Percentiles rank a stretch among this genome's conserved stretches.
phyloP scores from a whole-genome alignment of 2,797 vertebrate genomes.

The Sardinella longiceps region DNA sequence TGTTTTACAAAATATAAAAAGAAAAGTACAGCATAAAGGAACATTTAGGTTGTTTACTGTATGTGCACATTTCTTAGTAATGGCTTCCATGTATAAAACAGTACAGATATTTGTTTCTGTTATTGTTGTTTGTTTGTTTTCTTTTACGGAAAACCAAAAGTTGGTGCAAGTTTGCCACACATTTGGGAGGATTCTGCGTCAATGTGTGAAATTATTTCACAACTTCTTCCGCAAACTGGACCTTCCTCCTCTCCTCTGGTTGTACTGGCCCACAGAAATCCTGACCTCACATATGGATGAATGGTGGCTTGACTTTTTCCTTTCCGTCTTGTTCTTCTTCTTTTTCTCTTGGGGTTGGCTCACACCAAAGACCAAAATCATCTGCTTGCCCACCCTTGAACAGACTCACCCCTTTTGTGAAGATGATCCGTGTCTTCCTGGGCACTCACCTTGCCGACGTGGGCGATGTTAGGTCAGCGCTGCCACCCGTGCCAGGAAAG shows the following conservation, averaged over 20 bases:
- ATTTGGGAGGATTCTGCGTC: not conserved
- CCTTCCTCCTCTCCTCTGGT: not conserved
- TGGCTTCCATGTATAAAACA: not conserved
- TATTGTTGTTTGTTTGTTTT: not conserved
- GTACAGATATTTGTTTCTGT: no score
- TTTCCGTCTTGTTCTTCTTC: not conserved
- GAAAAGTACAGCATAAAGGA: no score
- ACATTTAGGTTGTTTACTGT: no score
- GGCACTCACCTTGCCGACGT: constrained; percentile 1
- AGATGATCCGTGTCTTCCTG: constrained; percentile 34
- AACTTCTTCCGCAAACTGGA: not conserved
- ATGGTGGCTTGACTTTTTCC: constrained; percentile 33
- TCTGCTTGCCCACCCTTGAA: constrained; percentile 31
- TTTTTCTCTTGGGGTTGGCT: constrained; percentile 42
- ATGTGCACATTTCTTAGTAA: not conserved
- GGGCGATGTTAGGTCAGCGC: not conserved
- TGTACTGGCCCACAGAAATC: constrained; percentile 6
- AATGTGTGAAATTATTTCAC: not conserved
- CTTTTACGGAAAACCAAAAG: not conserved
- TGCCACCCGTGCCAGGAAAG: constrained; percentile 23
- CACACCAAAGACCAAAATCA: constrained; percentile 57
- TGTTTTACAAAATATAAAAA: no score
- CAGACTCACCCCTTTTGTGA: constrained; percentile 20
- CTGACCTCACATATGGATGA: constrained; percentile 33
- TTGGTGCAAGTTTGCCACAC: not conserved